A percentile compares a stretch with the other conserved stretches of the same genome.
These are phyloP conservation scores for Pammene aurita DNA, from an alignment of 2,888 invertebrate genomes.

Conservation along the genomic window DNA sequence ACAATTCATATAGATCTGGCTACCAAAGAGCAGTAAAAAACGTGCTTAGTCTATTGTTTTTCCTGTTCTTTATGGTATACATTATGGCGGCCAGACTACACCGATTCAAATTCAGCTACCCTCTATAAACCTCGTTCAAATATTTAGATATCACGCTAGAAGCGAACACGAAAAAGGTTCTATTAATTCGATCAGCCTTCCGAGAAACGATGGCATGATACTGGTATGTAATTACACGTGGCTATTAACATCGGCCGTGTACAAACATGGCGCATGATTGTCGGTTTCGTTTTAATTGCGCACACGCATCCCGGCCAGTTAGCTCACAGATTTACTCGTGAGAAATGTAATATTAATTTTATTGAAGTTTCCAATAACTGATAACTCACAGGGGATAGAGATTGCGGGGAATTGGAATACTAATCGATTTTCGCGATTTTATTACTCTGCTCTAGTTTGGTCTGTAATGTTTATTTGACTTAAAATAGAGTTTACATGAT, in stretches of 20 bases:
- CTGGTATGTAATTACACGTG: constrained; percentile 80
- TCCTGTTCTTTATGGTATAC: background rate
- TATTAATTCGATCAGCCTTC: constrained; percentile 82
- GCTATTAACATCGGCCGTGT: constrained; percentile 83
- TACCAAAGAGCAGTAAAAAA: too few relatives aligned
- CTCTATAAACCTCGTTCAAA: constrained; percentile 17
- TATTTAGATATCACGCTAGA: constrained; percentile 47
- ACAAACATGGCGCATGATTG: constrained; percentile 84
- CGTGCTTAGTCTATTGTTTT: background rate
- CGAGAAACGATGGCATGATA: constrained; percentile 79
- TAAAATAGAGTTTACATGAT: background rate
- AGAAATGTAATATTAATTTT: constrained; percentile 77
- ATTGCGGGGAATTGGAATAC: constrained; percentile 29
- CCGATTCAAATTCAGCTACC: constrained; percentile 16
- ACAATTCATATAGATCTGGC: too few relatives aligned
- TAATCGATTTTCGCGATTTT: constrained; percentile 26
- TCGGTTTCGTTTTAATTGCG: constrained; percentile 83
- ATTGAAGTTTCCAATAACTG: constrained; percentile 50
- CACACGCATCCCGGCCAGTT: constrained; percentile 79
- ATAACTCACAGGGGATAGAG: constrained; percentile 23
- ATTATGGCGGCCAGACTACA: background rate
- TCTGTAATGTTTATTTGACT: constrained; percentile 9
- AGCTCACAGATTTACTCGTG: constrained; percentile 75
- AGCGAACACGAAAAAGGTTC: constrained; percentile 70
- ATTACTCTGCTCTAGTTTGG: constrained; percentile 22